Evolutionary conservation across 2,888 invertebrate species (phyloP).

Genomic region (Blomia tropicalis): DNA sequence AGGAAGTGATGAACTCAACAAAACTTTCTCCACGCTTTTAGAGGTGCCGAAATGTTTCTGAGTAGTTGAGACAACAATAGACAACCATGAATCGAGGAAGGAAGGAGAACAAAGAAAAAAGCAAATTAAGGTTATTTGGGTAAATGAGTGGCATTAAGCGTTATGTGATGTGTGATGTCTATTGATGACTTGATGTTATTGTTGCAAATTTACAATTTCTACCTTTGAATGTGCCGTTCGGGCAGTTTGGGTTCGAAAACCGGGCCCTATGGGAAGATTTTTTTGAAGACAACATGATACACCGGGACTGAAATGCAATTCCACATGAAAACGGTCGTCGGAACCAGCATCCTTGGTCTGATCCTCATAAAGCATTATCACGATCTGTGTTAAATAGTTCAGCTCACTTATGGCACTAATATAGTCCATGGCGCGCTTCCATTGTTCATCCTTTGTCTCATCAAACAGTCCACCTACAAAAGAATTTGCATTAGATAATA

Average conservation of each 20-base stretch:
- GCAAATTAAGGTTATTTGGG: slow-evolving; percentile 6
- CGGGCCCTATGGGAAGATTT: slow-evolving; percentile 73
- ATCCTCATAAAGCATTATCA: slow-evolving; percentile 96
- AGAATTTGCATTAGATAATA: slow-evolving; percentile 10
- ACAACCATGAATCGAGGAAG: background rate
- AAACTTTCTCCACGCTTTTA: slow-evolving; percentile 19
- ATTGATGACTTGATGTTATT: background rate
- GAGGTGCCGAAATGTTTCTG: slow-evolving; percentile 17
- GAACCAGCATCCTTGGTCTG: slow-evolving; percentile 55
- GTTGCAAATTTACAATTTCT: background rate
- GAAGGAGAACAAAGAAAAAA: background rate
- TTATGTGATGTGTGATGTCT: background rate
- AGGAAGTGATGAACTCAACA: slow-evolving; percentile 19
- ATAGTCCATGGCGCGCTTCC: slow-evolving; percentile 96
- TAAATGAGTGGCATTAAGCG: background rate
- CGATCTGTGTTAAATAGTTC: slow-evolving; percentile 85
- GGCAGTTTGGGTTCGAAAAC: slow-evolving; percentile 67
- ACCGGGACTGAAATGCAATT: slow-evolving; percentile 96
- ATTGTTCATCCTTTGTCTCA: slow-evolving; percentile 79
- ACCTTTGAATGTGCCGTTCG: slow-evolving; percentile 4
- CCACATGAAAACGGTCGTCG: slow-evolving; percentile 71
- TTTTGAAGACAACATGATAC: slow-evolving; percentile 90
- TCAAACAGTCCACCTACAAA: slow-evolving; percentile 25
- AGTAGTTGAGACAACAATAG: background rate
- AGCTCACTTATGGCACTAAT: slow-evolving; percentile 91